phyloP scores from a whole-genome alignment of 64 coral and sea anemone genomes.

The Montipora cactus region DNA sequence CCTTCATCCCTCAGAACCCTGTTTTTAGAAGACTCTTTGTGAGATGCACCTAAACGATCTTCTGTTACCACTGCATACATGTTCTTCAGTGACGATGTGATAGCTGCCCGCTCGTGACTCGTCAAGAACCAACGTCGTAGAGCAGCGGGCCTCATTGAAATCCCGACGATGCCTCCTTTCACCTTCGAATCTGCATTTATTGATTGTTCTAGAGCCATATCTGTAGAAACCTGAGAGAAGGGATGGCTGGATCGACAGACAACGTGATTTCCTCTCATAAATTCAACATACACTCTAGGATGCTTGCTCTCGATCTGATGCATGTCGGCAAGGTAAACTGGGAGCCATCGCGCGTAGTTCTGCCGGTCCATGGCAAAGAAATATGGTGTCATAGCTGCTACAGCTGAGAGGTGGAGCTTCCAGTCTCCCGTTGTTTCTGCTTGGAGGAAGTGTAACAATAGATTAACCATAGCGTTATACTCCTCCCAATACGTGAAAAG shows the following conservation, averaged over 20 bases:
- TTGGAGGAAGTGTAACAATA: constrained; percentile 38
- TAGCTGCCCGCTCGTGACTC: constrained; percentile 2
- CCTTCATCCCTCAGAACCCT: constrained; percentile 52
- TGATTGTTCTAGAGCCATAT: constrained; percentile 65
- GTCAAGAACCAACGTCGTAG: constrained; percentile 57
- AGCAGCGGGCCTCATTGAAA: background rate
- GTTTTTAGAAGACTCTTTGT: constrained; percentile 31
- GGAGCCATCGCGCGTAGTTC: constrained; percentile 45
- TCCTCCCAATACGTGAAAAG: constrained; percentile 53
- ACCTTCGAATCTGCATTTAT: constrained; percentile 64
- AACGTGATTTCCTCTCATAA: constrained; percentile 51
- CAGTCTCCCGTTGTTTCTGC: constrained; percentile 46
- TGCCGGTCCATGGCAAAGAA: constrained; percentile 52
- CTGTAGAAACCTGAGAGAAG: constrained; percentile 57
- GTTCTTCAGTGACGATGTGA: constrained; percentile 34
- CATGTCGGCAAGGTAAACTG: constrained; percentile 35
- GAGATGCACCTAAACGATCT: constrained; percentile 18
- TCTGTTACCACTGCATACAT: constrained; percentile 37
- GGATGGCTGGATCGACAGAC: constrained; percentile 48
- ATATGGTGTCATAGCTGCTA: constrained; percentile 39
- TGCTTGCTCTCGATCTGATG: constrained; percentile 53
- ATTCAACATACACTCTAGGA: too few relatives aligned
- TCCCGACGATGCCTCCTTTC: constrained; percentile 56
- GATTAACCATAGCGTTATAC: constrained; percentile 20
- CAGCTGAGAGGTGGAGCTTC: constrained; percentile 25